Base-by-base conservation (phyloP, 2,888 invertebrate genomes). In the Leptogaster cylindrica region DNA sequence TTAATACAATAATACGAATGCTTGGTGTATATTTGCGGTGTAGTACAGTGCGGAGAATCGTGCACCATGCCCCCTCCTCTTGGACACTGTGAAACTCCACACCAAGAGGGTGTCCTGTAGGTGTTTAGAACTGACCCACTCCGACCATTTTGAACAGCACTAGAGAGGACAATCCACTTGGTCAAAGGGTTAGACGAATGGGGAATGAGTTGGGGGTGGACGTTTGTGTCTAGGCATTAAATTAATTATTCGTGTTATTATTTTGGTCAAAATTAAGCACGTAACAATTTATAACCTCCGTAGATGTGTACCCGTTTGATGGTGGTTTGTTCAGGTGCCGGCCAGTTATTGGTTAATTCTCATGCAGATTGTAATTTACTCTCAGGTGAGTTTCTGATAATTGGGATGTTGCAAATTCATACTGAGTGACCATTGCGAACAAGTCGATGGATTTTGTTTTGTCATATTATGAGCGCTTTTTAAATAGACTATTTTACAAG, bases 211-310 rank as follows among this genome's bases (percentile, higher is more conserved):
- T 61, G 63, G 52, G 48, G 55, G 23, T 5, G 20, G 55, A 36
- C 36, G n/a, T n/a, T n/a, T 36, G 20, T 48, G 52, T 66, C 58
- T 48, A 52, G 46, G 68, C 65, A 67, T 65, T 71, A 70, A 73
- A 73, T 73, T 73, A 73, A 73, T 73, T 73, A 71, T 73, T 70
- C 68, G 58, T 73, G 72, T 72, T 73, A 73, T 73, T 72, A 73
- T 72, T 73, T 72, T 73, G 73, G 73, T 73, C 71, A 72, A 72
- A 73, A 73, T 71, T 73, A 72, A 72, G 72, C 71, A 72, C 69
- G 70, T 68, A 69, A 72, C 71, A 73, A 73, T 73, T 73, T 73
- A 73, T 73, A 72, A 72, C 72, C 69, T 33, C 48, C 48, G 36
- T 64, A 64, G 36, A 64, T 64, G 64, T 46, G 48, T 44, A 48